A percentile compares a stretch with the other conserved stretches of the same genome.
Conservation (phyloP, 2,888 invertebrate species). For the Meiosimyza decipiens region DNA sequence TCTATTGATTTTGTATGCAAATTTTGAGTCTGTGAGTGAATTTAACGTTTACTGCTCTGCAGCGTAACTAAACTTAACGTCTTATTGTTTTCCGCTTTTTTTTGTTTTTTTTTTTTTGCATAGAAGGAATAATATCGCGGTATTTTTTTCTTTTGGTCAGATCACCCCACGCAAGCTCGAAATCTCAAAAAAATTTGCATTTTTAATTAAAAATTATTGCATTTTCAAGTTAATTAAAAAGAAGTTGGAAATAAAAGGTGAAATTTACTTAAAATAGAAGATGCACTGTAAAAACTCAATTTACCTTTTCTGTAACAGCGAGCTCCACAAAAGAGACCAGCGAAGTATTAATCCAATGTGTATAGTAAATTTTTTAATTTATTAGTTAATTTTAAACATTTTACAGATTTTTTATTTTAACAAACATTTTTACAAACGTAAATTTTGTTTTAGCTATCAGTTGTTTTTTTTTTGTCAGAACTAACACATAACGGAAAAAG, state of each 20-base stretch:
- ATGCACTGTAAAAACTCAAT: not conserved
- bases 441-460: slow-evolving; percentile 28
- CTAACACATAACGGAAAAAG: too few relatives aligned
- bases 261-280: not conserved
- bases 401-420: not conserved
- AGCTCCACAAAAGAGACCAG: not conserved
- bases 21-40: not conserved
- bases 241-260: not conserved
- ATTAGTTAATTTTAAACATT: too few relatives aligned
- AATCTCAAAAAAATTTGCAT: slow-evolving; percentile 16
- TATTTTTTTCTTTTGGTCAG: not conserved
- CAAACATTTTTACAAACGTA: not conserved
- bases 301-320: slow-evolving; percentile 8
- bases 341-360: slow-evolving; percentile 6
- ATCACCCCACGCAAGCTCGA: not conserved
- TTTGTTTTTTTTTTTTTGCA: not conserved
- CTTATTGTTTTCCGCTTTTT: not conserved
- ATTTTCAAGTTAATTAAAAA: not conserved
- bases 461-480: not conserved
- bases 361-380: not conserved
- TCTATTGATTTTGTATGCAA: not conserved
- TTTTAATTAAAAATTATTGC: slow-evolving; percentile 19
- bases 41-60: not conserved
- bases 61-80: slow-evolving; percentile 1
- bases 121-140: not conserved